Evolutionary conservation across 2,888 invertebrate species (phyloP).

Genomic region (Morinoia aosen): DNA sequence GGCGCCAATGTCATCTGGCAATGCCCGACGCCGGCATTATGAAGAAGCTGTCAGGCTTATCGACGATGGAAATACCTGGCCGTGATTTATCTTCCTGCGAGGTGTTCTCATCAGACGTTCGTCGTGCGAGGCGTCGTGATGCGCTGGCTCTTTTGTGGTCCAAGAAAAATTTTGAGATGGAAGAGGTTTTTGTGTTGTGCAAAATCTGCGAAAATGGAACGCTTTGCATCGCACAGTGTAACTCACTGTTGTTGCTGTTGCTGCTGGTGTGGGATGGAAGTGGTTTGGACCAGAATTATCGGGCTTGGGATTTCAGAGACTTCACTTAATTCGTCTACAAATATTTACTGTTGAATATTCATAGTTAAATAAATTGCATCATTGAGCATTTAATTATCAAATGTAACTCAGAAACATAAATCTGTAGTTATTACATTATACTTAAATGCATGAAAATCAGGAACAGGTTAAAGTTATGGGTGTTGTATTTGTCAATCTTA

Average conservation of each 20-base stretch:
- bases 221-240: background rate
- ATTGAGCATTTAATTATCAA: background rate
- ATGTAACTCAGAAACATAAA: background rate
- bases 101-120: conserved; percentile 24
- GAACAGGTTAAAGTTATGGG: background rate
- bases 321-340: background rate
- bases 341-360: background rate
- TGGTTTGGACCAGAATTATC: background rate
- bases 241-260: no score
- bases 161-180: background rate
- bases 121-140: conserved; percentile 10
- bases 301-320: background rate
- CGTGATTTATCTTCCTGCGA: conserved; percentile 33
- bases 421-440: background rate
- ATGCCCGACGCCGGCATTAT: conserved; percentile 37
- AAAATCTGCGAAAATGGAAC: background rate
- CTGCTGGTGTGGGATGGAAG: background rate
- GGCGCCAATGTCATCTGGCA: conserved; percentile 37
- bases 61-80: conserved; percentile 42
- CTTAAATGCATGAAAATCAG: background rate
- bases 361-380: background rate
- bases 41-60: conserved; percentile 39
- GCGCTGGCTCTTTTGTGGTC: background rate
- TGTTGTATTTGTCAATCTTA: background rate
- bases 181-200: conserved; percentile 1